A percentile compares a stretch with the other conserved stretches of the same genome.
Evolutionary conservation across 2,888 invertebrate genomes (phyloP).

Genomic region (Gastracanthus pulcherrimus): DNA sequence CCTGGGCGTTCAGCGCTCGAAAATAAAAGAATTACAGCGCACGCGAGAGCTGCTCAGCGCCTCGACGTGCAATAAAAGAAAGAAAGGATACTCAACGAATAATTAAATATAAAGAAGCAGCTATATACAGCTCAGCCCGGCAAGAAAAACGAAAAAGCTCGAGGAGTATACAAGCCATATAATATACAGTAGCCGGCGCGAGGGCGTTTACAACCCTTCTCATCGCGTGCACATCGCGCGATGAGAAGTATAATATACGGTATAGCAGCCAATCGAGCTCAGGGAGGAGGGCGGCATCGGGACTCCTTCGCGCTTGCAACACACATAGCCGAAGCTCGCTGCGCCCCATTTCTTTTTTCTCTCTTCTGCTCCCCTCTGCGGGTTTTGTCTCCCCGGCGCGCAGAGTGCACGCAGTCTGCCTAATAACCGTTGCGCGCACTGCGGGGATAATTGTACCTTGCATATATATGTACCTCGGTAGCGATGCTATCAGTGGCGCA

Average conservation of each 20-base stretch:
- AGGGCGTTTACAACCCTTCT: background rate
- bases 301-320: too few species aligned
- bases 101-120: background rate
- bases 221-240: background rate
- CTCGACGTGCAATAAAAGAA: background rate
- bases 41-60: background rate
- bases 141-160: background rate
- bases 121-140: background rate
- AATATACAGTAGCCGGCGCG: too few species aligned
- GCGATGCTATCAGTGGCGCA: too few species aligned
- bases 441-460: background rate
- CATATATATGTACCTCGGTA: too few species aligned
- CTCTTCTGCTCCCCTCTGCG: background rate
- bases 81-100: background rate
- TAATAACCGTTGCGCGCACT: slow-evolving; percentile 2
- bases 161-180: too few species aligned
- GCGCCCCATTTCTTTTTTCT: background rate
- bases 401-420: too few species aligned
- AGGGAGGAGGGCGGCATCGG: too few species aligned
- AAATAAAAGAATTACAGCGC: too few species aligned
- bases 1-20: background rate
- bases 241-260: too few species aligned
- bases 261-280: too few species aligned
- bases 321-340: too few species aligned
- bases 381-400: too few species aligned